Percentiles rank a stretch among this genome's conserved stretches.
phyloP scores from a whole-genome alignment of 2,113 vertebrate genomes.

The Scortum barcoo region DNA sequence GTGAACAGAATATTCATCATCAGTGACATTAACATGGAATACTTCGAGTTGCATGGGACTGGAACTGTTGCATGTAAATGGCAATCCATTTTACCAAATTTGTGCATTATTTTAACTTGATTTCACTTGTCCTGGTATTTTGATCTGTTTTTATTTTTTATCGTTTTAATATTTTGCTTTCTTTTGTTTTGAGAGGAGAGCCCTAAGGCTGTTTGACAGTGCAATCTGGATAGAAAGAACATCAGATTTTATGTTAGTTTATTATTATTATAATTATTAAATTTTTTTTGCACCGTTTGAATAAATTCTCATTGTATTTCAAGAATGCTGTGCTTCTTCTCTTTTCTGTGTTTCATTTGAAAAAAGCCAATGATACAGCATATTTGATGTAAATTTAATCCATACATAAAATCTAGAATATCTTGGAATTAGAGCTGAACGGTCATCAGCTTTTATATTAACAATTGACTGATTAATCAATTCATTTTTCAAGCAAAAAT shows the following conservation, averaged over 20 bases:
- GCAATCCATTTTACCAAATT: slow-evolving; percentile 71
- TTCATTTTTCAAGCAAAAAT: background rate
- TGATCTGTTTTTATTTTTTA: slow-evolving; percentile 51
- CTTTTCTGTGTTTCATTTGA: slow-evolving; percentile 18
- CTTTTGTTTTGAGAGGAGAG: slow-evolving; percentile 52
- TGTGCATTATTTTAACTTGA: slow-evolving; percentile 75
- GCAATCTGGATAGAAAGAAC: slow-evolving; percentile 84
- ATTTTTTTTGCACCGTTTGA: slow-evolving; percentile 87
- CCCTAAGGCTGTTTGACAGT: slow-evolving; percentile 79
- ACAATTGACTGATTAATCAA: background rate
- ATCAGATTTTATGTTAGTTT: slow-evolving; percentile 81
- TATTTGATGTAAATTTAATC: too few relatives aligned
- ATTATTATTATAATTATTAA: slow-evolving; percentile 59
- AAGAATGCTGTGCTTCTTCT: slow-evolving; percentile 49
- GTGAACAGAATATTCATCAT: slow-evolving; percentile 60
- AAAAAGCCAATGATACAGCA: too few relatives aligned
- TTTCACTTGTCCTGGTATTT: slow-evolving; percentile 66
- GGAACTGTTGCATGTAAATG: slow-evolving; percentile 83
- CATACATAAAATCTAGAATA: background rate
- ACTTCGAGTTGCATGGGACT: slow-evolving; percentile 78
- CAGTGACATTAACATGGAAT: slow-evolving; percentile 65
- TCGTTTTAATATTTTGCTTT: slow-evolving; percentile 47
- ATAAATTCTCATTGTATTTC: slow-evolving; percentile 88
- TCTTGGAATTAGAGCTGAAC: background rate
- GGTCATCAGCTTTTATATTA: too few relatives aligned